Conservation (phyloP, 2,113 vertebrate genomes). For the Montifringilla adamsi region DNA sequence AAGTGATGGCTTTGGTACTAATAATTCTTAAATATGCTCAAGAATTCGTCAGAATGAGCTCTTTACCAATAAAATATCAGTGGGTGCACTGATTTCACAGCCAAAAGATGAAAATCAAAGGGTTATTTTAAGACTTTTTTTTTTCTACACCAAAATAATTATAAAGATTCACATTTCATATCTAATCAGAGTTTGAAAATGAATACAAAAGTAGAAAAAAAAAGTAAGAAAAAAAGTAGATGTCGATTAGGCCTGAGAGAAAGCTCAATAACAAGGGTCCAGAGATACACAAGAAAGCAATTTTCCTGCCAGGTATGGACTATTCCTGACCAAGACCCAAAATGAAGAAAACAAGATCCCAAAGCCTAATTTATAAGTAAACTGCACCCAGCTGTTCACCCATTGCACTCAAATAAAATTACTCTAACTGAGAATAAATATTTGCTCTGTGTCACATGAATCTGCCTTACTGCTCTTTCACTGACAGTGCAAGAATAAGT, state of each 20-base stretch:
- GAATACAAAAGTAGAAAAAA: neutral
- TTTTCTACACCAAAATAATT: neutral
- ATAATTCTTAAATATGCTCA: neutral
- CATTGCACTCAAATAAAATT: neutral
- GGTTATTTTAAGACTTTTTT: neutral
- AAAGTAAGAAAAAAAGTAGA: neutral
- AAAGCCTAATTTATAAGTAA: neutral
- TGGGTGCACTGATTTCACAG: neutral
- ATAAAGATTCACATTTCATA: neutral
- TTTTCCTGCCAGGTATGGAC: neutral
- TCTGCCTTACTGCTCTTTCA: neutral
- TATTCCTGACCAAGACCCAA: neutral
- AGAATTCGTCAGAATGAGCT: neutral
- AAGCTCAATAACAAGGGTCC: neutral
- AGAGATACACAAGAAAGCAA: neutral
- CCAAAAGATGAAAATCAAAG: neutral
- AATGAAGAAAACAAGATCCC: neutral
- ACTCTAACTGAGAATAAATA: neutral
- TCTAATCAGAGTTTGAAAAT: neutral
- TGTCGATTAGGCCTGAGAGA: neutral
- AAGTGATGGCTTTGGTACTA: neutral
- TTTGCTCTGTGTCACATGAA: neutral
- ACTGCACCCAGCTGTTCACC: neutral
- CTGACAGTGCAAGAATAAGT: neutral
- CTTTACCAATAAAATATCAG: neutral